A percentile compares a stretch with the other conserved stretches of the same genome.
Conservation (phyloP, 2,888 invertebrate species). For the Protodeltote pygarga region DNA sequence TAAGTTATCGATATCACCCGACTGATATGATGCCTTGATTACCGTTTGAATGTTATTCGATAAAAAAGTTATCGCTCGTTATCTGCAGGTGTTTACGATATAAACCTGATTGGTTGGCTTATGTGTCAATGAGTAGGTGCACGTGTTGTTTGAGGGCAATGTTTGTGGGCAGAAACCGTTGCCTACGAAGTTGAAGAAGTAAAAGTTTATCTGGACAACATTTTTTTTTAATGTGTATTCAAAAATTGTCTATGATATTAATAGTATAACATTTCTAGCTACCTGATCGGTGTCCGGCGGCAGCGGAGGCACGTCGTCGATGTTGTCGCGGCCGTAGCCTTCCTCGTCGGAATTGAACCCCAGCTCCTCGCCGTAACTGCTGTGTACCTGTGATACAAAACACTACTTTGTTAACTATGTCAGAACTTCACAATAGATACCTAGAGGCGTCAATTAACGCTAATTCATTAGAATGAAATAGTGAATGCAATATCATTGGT, state of each 20-base stretch:
- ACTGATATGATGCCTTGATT: constrained; percentile 41
- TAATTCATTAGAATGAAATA: too few species aligned
- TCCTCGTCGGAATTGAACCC: constrained; percentile 98
- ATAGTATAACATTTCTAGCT: not conserved
- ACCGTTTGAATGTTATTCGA: constrained; percentile 38
- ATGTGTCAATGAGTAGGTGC: not conserved
- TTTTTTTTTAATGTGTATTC: too few species aligned
- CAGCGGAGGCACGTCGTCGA: constrained; percentile 73
- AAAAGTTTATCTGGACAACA: too few species aligned
- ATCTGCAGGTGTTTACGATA: constrained; percentile 34
- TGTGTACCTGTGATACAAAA: constrained; percentile 89
- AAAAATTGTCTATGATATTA: too few species aligned
- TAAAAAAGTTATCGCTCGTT: constrained; percentile 29
- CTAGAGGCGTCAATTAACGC: too few species aligned
- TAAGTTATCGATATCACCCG: constrained; percentile 29
- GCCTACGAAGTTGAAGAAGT: too few species aligned
- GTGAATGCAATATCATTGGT: too few species aligned
- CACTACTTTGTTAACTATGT: not conserved
- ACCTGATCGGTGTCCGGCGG: constrained; percentile 71
- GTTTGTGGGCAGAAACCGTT: too few species aligned
- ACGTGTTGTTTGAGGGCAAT: not conserved
- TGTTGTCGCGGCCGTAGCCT: constrained; percentile 89
- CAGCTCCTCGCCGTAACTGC: constrained; percentile 97
- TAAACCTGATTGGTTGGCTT: constrained; percentile 6
- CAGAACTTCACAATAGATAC: too few species aligned